Conservation (phyloP, 2,113 vertebrate species). For the Grallaria varia region DNA sequence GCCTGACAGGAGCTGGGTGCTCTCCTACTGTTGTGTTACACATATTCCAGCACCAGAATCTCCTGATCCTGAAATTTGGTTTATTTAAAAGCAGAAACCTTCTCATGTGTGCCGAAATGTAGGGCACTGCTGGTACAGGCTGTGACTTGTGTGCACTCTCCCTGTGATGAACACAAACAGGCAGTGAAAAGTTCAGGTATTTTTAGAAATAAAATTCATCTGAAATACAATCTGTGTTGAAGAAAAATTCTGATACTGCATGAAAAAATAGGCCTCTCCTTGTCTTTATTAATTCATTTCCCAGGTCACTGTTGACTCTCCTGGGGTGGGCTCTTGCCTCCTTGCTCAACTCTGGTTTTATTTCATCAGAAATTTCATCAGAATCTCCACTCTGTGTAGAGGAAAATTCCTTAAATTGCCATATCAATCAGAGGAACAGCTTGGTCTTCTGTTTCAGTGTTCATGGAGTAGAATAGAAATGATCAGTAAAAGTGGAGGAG, state of each 20-base stretch:
- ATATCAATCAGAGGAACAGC: not conserved
- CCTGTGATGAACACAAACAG: not conserved
- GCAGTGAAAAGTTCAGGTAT: not conserved
- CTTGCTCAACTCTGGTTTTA: not conserved
- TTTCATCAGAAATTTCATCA: too few relatives aligned
- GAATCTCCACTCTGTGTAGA: not conserved
- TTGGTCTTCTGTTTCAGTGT: not conserved
- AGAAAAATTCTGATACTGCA: not conserved
- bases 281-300: not conserved
- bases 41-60: not conserved
- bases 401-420: not conserved
- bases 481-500: not conserved
- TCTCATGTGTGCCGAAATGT: not conserved
- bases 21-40: not conserved
- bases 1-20: not conserved
- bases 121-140: not conserved
- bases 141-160: not conserved
- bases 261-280: not conserved
- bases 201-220: not conserved
- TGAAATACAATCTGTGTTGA: not conserved
- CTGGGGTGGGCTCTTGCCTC: not conserved
- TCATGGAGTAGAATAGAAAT: not conserved
- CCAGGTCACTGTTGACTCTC: not conserved
- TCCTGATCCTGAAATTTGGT: not conserved
- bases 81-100: not conserved